phyloP scores from a whole-genome alignment of 2,113 vertebrate species.

The Columbina picui region DNA sequence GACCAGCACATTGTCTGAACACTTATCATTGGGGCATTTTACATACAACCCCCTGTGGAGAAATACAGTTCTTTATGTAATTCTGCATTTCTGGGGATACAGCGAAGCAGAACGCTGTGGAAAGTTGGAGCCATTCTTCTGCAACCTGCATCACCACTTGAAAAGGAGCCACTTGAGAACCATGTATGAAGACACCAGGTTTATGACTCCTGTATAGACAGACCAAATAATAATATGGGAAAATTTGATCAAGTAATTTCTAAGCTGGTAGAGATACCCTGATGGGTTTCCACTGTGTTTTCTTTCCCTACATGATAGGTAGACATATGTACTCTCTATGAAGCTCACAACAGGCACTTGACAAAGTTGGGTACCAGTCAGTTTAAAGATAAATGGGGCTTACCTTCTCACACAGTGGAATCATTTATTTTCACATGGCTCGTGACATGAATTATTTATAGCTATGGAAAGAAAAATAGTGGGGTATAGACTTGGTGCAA shows the following conservation, averaged over 20 bases:
- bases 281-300: not conserved
- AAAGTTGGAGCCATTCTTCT: not conserved
- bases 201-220: not conserved
- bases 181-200: not conserved
- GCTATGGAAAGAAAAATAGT: constrained; percentile 63
- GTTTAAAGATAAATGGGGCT: not conserved
- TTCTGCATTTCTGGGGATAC: not conserved
- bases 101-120: not conserved
- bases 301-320: not conserved
- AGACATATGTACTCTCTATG: not conserved
- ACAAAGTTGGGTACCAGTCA: not conserved
- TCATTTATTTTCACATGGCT: constrained; percentile 36
- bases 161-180: not conserved
- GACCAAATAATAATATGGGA: not conserved
- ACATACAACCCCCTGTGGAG: not conserved
- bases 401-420: not conserved
- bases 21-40: not conserved
- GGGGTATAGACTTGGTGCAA: not conserved
- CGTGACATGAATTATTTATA: constrained; percentile 47
- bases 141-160: not conserved
- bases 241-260: not conserved
- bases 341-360: not conserved
- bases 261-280: not conserved
- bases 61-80: not conserved
- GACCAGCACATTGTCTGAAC: not conserved